phyloP scores from a whole-genome alignment of 1,140 invertebrate species.

The Megathymus violae region DNA sequence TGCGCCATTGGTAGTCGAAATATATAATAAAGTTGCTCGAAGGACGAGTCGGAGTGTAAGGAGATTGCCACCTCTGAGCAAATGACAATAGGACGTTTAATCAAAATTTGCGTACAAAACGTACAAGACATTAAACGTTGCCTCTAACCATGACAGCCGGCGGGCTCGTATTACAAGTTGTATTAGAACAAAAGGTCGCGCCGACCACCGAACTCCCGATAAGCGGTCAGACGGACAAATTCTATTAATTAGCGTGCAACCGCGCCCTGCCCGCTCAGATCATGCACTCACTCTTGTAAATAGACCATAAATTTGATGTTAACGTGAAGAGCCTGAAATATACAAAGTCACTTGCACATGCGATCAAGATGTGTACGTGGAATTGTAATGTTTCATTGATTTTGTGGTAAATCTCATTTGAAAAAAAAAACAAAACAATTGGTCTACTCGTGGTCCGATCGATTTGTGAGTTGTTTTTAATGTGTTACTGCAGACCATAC shows the following conservation, averaged over 20 bases:
- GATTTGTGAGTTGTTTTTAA: too few relatives aligned
- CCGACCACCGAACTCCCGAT: constrained; percentile 18
- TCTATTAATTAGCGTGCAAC: constrained; percentile 49
- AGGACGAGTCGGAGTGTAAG: too few relatives aligned
- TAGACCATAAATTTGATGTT: neutral
- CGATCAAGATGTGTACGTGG: too few relatives aligned
- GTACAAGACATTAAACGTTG: constrained; percentile 1
- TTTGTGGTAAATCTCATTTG: too few relatives aligned
- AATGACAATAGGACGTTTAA: neutral
- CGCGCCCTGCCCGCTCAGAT: constrained; percentile 44
- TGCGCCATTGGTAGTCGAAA: too few relatives aligned
- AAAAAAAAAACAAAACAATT: too few relatives aligned
- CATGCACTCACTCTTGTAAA: constrained; percentile 14
- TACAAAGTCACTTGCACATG: too few relatives aligned
- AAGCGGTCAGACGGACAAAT: constrained; percentile 43
- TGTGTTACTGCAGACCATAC: too few relatives aligned
- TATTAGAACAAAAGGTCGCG: constrained; percentile 18
- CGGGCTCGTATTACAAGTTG: constrained; percentile 3
- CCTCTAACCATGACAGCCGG: constrained; percentile 11
- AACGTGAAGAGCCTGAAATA: too few relatives aligned
- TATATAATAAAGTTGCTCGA: too few relatives aligned
- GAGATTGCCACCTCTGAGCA: neutral
- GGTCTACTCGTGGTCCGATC: too few relatives aligned
- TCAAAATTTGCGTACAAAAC: constrained; percentile 15
- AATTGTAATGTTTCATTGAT: too few relatives aligned